Evolutionary conservation across 2,888 invertebrate genomes (phyloP), one percentile per base, ranked within the genome.

Genomic region (Andrena fulva): DNA sequence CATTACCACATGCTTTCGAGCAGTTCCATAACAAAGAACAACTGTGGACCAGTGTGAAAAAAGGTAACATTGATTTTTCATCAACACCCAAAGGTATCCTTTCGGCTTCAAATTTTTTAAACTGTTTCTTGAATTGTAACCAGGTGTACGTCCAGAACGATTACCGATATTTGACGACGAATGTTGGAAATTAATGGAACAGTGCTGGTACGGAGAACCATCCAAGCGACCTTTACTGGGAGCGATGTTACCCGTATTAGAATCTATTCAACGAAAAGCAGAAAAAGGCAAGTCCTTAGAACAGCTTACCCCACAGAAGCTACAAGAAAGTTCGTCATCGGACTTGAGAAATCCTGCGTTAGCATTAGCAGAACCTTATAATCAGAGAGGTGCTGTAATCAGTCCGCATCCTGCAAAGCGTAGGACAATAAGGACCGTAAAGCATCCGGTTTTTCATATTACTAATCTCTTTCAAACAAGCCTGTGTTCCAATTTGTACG

Each of bases 21-120:
- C 96, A 96, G 85, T 98, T 97, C 92, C 96, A 96, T 90, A 98
- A 97, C 89, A 98, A 98, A 91, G 98, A 98, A 92, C 97, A 97
- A 90, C 94, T 98, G 0, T 98, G 98, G 98, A 97, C 95, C 77
- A 97, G 96, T 92, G 98, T 98, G 0, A 96, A 96, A 90, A 96
- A 96, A 96, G 98, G 98, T 97, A 70, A 60, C 8, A 60, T n/a
- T 27, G 20, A 27, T 33, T 50, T 31, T 16, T 27, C 20, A 27
- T 56, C 24, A 27, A 12, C 10, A 10, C 1, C 3, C 12, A 24
- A 0, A n/a, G 2, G 24, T 56, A 6, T 10, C 8, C 8, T 27
- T 27, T 29, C 0, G 7, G 20, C 16, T 20, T 10, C 12, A 8
- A 3, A 6, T 20, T 20, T n/a, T 27, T 48, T 56, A n/a, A 31